Evolutionary conservation across 2,113 vertebrate species (phyloP), one percentile per base, ranked within the genome.

Genomic region (Dipodomys spectabilis): DNA sequence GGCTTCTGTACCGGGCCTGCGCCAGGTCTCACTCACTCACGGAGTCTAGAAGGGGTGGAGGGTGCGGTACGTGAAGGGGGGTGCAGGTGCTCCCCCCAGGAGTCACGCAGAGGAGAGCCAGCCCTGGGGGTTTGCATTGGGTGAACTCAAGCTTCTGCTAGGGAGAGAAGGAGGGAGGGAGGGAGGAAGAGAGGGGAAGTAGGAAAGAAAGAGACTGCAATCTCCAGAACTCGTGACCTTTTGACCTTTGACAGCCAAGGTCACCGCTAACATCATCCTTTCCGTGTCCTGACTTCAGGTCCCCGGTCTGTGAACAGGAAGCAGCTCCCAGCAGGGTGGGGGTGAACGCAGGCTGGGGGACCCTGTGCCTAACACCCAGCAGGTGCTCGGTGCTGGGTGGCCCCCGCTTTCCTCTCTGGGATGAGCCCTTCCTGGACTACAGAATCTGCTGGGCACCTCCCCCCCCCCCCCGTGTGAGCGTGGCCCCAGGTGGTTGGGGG

Each of bases 151-250:
- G 4, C 35, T 39, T 0, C 3, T 20, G 7, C 1, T 16, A 15
- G 9, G 12, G 9, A 30, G 8, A 27, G 6, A 11, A 62, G 6
- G 13, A 22, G 32, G 28, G 15, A 28, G 13, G 3, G 8, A 57
- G 6, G 30, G 12, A 35, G n/a, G 10, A 0, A 2, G 9, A 30
- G 3, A 19, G 10, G 23, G 0, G 13, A 4, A 1, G 2, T 19
- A 30, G 2, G 5, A 4, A 0, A 15, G 4, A 9, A 62, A n/a
- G 2, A 27, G 13, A 13, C 0, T 27, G 6, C 2, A 45, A 90
- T 2, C 53, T 20, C 28, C 39, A 39, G n/a, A 15, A 2, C 49
- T 45, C 18, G 5, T 18, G 9, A 62, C 18, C n/a, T 39, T 39
- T 39, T 3, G 53, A 4, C 53, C 15, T 57, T 88, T 32, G 2